Evolutionary conservation across 2,888 invertebrate species (phyloP).

Genomic region (Linnaemya tessellans): DNA sequence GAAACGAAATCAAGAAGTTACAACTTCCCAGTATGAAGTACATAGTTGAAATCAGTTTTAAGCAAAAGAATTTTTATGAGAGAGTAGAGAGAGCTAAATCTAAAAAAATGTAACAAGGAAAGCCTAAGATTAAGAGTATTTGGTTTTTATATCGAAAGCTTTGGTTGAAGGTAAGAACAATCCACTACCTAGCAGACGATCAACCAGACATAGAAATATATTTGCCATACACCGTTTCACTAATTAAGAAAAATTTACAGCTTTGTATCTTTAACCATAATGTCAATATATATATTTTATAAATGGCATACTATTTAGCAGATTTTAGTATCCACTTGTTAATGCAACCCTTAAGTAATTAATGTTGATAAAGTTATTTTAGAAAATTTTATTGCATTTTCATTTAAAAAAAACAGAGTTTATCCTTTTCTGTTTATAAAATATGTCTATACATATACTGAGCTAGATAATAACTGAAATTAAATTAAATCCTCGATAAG

Average conservation of each 20-base stretch:
- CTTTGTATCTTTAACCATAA: slow-evolving; percentile 36
- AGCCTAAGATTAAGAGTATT: too few species aligned
- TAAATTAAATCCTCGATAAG: too few species aligned
- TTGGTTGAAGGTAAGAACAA: slow-evolving; percentile 11
- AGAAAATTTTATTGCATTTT: too few species aligned
- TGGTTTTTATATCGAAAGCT: slow-evolving; percentile 18
- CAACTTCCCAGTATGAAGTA: slow-evolving; percentile 58
- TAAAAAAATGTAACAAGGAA: slow-evolving; percentile 34
- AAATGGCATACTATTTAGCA: background rate
- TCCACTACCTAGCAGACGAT: slow-evolving; percentile 34
- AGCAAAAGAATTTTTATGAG: slow-evolving; percentile 11
- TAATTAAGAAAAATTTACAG: background rate
- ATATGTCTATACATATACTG: too few species aligned
- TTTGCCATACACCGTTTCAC: slow-evolving; percentile 6
- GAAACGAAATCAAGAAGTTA: slow-evolving; percentile 32
- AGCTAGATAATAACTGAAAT: too few species aligned
- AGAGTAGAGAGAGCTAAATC: slow-evolving; percentile 2
- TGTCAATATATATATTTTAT: slow-evolving; percentile 64
- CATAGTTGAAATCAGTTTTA: background rate
- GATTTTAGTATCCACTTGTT: background rate
- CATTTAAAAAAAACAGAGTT: too few species aligned
- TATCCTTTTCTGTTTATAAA: too few species aligned
- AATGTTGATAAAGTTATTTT: too few species aligned
- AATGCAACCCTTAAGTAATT: too few species aligned
- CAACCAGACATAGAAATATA: background rate